A percentile compares a stretch with the other conserved stretches of the same genome.
Conservation (phyloP, 2,888 invertebrate genomes). For the Cybosia mesomella region DNA sequence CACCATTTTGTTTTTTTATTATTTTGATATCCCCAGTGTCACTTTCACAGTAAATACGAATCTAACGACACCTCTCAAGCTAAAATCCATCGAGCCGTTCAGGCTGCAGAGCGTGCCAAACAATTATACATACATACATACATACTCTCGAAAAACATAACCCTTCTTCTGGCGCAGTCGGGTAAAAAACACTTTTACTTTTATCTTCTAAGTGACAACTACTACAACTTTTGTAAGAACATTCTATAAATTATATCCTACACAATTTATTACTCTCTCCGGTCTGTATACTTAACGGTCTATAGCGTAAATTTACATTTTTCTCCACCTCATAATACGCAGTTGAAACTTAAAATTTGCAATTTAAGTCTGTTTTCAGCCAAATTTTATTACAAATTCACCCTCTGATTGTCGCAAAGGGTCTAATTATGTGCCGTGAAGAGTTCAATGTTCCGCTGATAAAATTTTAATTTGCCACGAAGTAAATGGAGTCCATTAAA, state of each 20-base stretch:
- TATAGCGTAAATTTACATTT: conserved; percentile 1
- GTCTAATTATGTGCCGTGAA: conserved; percentile 15
- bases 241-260: background rate
- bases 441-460: conserved; percentile 8
- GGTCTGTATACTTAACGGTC: background rate
- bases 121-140: too few species aligned
- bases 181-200: background rate
- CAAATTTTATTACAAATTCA: conserved; percentile 14
- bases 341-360: background rate
- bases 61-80: too few species aligned
- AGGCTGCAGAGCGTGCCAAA: too few species aligned
- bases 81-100: too few species aligned
- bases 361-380: conserved; percentile 8
- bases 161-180: too few species aligned
- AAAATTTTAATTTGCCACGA: conserved; percentile 22
- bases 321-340: background rate
- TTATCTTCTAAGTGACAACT: background rate
- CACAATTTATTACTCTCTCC: background rate
- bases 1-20: too few species aligned
- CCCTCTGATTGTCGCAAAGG: conserved; percentile 16
- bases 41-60: too few species aligned
- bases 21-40: too few species aligned
- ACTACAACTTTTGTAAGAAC: background rate
- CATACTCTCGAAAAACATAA: too few species aligned
- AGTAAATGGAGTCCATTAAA: conserved; percentile 12